These are phyloP conservation scores for Triplophysa bombifrons DNA, from an alignment of 2,797 vertebrate species.

Conservation along the genomic window DNA sequence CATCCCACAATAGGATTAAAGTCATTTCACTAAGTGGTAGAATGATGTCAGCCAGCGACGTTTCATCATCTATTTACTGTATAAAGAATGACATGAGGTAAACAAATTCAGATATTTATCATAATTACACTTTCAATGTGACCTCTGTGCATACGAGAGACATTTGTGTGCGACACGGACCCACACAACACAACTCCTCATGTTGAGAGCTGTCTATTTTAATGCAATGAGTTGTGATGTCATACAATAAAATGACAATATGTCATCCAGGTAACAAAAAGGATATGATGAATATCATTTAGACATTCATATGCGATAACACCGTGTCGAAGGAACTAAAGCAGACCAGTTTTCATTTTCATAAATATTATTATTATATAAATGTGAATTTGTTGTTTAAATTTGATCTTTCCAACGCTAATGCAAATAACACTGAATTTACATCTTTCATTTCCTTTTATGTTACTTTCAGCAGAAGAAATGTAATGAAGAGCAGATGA, in stretches of 20 bases:
- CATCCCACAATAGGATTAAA: constrained; percentile 55
- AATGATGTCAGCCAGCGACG: constrained; percentile 63
- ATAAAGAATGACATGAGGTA: constrained; percentile 27
- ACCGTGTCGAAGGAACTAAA: neutral
- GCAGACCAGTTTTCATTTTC: neutral
- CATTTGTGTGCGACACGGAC: neutral
- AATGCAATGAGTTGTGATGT: neutral
- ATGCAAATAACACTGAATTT: neutral
- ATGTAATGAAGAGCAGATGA: neutral
- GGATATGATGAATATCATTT: constrained; percentile 42
- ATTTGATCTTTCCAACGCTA: neutral
- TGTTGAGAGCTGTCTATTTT: neutral
- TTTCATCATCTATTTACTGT: constrained; percentile 58
- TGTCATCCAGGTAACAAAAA: neutral
- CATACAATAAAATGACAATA: neutral
- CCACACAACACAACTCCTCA: too few relatives aligned
- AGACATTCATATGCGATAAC: constrained; percentile 47
- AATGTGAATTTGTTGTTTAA: neutral
- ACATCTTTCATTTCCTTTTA: constrained; percentile 12
- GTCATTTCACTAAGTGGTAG: constrained; percentile 70
- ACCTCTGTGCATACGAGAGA: neutral
- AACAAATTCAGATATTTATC: constrained; percentile 48
- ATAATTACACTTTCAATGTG: constrained; percentile 16
- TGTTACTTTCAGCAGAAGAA: neutral
- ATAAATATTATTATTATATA: neutral